These are phyloP conservation scores for Xenopus borealis DNA, from an alignment of 2,113 vertebrate species.

Conservation along the genomic window DNA sequence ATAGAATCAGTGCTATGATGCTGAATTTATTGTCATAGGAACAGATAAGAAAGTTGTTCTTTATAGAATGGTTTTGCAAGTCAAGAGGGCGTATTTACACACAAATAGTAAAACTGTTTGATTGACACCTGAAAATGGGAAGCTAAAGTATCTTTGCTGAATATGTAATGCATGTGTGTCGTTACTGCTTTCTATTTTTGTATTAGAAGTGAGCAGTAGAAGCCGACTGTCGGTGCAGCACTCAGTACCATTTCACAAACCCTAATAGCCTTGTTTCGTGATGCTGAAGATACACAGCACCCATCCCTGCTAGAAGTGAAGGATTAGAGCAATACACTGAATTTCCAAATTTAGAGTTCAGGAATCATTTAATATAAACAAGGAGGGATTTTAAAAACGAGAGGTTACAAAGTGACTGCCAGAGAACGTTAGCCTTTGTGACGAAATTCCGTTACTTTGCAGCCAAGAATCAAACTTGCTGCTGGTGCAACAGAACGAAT, in stretches of 20 bases:
- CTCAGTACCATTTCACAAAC: not conserved
- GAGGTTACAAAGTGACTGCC: conserved; percentile 65
- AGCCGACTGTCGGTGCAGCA: not conserved
- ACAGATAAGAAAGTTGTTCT: too few species aligned
- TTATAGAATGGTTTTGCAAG: too few species aligned
- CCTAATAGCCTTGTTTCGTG: conserved; percentile 41
- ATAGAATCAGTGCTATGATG: too few species aligned
- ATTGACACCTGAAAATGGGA: too few species aligned
- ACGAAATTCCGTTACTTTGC: conserved; percentile 70
- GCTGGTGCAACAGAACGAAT: conserved; percentile 67
- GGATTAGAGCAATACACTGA: conserved; percentile 62
- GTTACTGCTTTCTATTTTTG: too few species aligned
- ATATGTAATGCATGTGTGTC: too few species aligned
- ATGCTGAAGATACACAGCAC: conserved; percentile 52
- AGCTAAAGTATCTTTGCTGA: too few species aligned
- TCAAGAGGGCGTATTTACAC: too few species aligned
- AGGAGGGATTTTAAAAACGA: conserved; percentile 61
- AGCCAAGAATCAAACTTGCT: conserved; percentile 65
- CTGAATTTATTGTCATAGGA: too few species aligned
- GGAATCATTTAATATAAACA: conserved; percentile 81
- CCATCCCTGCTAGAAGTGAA: conserved; percentile 48
- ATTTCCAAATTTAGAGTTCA: conserved; percentile 82
- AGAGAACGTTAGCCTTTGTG: conserved; percentile 65
- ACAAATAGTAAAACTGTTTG: too few species aligned
- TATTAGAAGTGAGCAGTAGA: too few species aligned